Base-by-base conservation (phyloP, 2,113 vertebrate genomes). In the Clupea harengus region DNA sequence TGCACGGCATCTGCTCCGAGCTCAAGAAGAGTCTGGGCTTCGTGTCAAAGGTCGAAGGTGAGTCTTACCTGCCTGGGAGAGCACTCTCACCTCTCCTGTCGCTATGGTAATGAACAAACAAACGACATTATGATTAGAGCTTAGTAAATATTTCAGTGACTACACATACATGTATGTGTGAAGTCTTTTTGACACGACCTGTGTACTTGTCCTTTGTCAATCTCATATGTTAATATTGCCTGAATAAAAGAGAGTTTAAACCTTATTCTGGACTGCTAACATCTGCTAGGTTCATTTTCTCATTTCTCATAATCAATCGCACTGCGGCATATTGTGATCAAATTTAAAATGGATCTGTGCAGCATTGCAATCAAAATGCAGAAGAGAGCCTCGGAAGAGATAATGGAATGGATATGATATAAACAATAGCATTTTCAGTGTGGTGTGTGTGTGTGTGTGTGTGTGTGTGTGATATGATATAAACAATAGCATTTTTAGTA, bases 1-100 rank as follows among this genome's bases (percentile, higher is more conserved):
- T 99, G 52, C 95, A 96, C 44, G 94, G 92, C 88, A 97, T 99
- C 95, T 99, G 98, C 93, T 95, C 95, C 0, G 97, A 99, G 89
- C 96, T 99, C 8, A 99, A 98, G 91, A 96, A 96, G 87, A 99
- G 97, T 89, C 94, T 99, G 17, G 98, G 98, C 47, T 97, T 99
- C 0, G 95, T 96, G 92, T 97, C 97, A 44, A 97, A 97, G 54
- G 97, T 98, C 11, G 95, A 97, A 97, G 96, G 98, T 99, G 91
- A 91, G 52, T 64, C 6, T 22, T 25, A 64, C 57, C 57, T 64
- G 20, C 57, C 57, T n/a, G 57, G 57, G 22, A 8, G 9, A 8
- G 9, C 57, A 64, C 20, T 64, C 20, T 64, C 57, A 64, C 57
- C 57, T 64, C 6, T 64, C 20, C 22, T n/a, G 4, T 64, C 22